These are phyloP conservation scores for Campopleginae sp. DNA, from an alignment of 2,888 invertebrate genomes.

Conservation along the genomic window DNA sequence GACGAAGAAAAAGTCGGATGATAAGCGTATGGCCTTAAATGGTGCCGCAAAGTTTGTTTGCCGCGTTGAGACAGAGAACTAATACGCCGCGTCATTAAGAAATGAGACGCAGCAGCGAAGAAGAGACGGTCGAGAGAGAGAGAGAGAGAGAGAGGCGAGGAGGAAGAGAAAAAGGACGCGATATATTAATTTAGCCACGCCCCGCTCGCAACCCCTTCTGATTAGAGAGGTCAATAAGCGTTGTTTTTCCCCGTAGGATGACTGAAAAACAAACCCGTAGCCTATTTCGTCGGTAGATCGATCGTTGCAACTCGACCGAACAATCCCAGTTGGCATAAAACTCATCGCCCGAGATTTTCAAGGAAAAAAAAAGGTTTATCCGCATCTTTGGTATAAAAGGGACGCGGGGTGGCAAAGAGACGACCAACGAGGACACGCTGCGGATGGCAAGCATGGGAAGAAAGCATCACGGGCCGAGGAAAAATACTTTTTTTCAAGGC, in stretches of 20 bases:
- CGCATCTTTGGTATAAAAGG: background rate
- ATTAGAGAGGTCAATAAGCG: slow-evolving; percentile 39
- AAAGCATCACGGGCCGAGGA: background rate
- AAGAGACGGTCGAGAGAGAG: background rate
- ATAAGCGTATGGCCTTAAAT: background rate
- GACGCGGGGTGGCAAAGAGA: background rate
- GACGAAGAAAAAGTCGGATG: background rate
- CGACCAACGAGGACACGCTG: background rate
- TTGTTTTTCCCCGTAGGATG: slow-evolving; percentile 43
- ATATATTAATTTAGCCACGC: slow-evolving; percentile 63
- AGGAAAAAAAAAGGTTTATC: background rate
- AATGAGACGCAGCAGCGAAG: slow-evolving; percentile 7
- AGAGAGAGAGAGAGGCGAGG: background rate
- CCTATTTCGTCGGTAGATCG: background rate
- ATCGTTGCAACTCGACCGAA: slow-evolving; percentile 12
- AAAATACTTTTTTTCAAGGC: background rate
- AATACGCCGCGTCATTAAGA: slow-evolving; percentile 1
- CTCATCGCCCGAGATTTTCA: slow-evolving; percentile 14
- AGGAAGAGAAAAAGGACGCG: background rate
- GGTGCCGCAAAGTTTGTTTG: background rate
- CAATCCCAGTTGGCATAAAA: slow-evolving; percentile 19
- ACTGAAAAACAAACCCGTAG: slow-evolving; percentile 41
- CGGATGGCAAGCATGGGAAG: background rate
- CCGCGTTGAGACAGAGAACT: background rate
- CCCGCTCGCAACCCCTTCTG: slow-evolving; percentile 56